Conservation (phyloP, 2,797 vertebrate species). For the Melanotaenia parkinsoni region DNA sequence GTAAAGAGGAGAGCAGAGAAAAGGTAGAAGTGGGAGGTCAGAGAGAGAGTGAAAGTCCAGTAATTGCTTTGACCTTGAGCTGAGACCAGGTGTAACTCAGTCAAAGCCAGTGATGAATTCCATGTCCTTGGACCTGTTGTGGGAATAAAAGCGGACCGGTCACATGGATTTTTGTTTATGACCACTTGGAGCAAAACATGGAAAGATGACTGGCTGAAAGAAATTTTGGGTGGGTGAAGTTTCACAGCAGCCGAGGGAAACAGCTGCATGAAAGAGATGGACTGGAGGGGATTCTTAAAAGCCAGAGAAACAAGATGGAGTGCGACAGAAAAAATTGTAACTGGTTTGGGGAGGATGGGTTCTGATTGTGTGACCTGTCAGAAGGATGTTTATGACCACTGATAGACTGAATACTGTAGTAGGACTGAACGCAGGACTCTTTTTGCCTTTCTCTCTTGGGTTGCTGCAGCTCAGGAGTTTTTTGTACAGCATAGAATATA, state of each 20-base stretch:
- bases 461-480: slow-evolving; percentile 18
- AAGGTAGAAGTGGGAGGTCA: slow-evolving; percentile 54
- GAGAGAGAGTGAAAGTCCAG: slow-evolving; percentile 59
- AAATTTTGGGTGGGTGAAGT: slow-evolving; percentile 10
- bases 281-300: slow-evolving; percentile 40
- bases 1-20: slow-evolving; percentile 33
- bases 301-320: slow-evolving; percentile 32
- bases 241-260: slow-evolving; percentile 34
- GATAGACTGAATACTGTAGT: slow-evolving; percentile 22
- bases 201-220: slow-evolving; percentile 1
- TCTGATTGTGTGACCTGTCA: slow-evolving; percentile 36
- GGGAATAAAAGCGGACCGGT: slow-evolving; percentile 56
- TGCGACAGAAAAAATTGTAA: slow-evolving; percentile 23
- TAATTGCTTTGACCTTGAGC: slow-evolving; percentile 79
- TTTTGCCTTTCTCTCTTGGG: slow-evolving; percentile 16
- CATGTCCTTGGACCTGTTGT: slow-evolving; percentile 42
- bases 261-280: slow-evolving; percentile 31
- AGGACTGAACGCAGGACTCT: background rate
- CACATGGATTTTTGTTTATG: slow-evolving; percentile 62
- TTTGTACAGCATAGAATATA: slow-evolving; percentile 45
- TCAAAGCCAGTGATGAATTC: slow-evolving; percentile 71
- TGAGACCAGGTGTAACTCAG: slow-evolving; percentile 62
- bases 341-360: slow-evolving; percentile 27
- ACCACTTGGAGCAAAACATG: slow-evolving; percentile 34
- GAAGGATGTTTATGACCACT: slow-evolving; percentile 40